Evolutionary conservation across 64 coral and sea anemone genomes (phyloP), one percentile per base, ranked within the genome.

Genomic region (Montipora foliosa): DNA sequence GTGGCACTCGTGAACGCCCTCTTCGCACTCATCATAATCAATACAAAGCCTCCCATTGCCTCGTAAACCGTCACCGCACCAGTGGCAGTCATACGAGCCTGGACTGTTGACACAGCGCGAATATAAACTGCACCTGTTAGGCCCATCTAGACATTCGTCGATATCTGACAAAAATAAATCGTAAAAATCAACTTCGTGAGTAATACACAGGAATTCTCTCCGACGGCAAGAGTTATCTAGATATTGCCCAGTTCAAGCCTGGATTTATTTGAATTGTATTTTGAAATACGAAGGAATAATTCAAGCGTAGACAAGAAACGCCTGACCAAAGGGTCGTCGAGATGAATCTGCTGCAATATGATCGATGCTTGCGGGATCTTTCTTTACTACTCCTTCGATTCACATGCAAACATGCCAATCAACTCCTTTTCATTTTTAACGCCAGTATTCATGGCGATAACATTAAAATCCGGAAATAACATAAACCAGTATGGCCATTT

Each of bases 41-140:
- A 51, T 5, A 55, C 93, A 94, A 1, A 4, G 44, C 19, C 52
- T 64, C 44, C 93, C 93, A 47, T 94, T 80, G 14, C 93, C 93
- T 8, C 1, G 78, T 48, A 84, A 90, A 11, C 79, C 93, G 5
- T 3, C 7, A 13, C 67, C 55, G 47, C 93, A 94, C 25, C 88
- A 75, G 4, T 53, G 25, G 58, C 90, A 92, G 47, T 58, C 13
- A 37, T 77, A 87, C 3, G 91, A 93, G 3, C 93, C 93, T 47
- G 21, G 77, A 8, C 15, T 89, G 15, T 94, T 94, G 7, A 67
- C 73, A 59, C 93, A 94, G 15, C 49, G 48, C 4, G 87, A 87
- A 1, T 29, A 4, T 10, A 1, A 7, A 46, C 80, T 51, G 25
- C 93, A 94, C 44, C 73, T 81, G 17, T 71, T 6, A 46, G 8